Evolutionary conservation across 2,113 vertebrate genomes (phyloP).

Genomic region (Todiramphus saurophagus): DNA sequence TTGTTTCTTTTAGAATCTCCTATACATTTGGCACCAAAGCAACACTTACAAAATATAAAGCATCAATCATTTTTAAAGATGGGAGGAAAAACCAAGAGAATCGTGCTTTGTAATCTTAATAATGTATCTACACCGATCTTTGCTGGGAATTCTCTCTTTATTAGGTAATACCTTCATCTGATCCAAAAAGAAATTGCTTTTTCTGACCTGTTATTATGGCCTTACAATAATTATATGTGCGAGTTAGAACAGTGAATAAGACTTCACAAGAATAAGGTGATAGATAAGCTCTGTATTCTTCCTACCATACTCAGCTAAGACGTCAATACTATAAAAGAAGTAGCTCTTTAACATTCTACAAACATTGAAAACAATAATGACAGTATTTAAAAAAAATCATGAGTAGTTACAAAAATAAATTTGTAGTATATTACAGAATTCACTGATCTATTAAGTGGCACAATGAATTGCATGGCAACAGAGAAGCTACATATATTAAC

Average conservation of each 20-base stretch:
- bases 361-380: not conserved
- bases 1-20: conserved; percentile 23
- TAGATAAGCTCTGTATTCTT: not conserved
- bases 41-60: conserved; percentile 12
- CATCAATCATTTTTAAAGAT: conserved; percentile 2
- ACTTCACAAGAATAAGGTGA: not conserved
- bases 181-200: conserved; percentile 9
- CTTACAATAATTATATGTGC: not conserved
- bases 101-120: not conserved
- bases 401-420: not conserved
- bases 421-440: not conserved
- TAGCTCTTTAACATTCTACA: not conserved
- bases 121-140: not conserved
- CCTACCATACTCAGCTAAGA: not conserved
- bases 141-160: conserved; percentile 7
- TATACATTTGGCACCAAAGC: not conserved
- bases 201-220: not conserved
- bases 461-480: not conserved
- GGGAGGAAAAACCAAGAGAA: not conserved
- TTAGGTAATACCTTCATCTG: conserved; percentile 6
- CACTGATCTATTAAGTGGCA: not conserved
- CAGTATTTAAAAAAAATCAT: not conserved
- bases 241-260: conserved; percentile 1
- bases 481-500: not conserved
- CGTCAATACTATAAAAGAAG: not conserved